phyloP scores from a whole-genome alignment of 2,113 vertebrate genomes.

The Eidolon helvum region DNA sequence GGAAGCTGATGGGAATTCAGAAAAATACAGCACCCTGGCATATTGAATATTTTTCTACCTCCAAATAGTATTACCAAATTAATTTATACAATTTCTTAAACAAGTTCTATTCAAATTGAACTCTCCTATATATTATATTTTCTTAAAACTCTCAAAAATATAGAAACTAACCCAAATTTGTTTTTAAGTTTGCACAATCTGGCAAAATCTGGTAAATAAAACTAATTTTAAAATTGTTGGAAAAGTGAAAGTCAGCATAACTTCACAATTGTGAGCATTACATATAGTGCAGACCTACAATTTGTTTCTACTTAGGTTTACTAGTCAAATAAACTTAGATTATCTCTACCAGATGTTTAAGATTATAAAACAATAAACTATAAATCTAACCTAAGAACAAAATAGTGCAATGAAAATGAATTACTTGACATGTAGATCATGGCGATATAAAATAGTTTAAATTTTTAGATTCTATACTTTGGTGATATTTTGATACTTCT shows the following conservation, averaged over 20 bases:
- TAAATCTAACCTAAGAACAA: background rate
- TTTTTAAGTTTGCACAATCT: background rate
- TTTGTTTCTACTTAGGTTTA: background rate
- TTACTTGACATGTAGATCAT: background rate
- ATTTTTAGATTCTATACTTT: background rate
- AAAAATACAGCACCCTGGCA: background rate
- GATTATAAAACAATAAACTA: background rate
- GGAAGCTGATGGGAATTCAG: too few relatives aligned
- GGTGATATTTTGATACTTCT: background rate
- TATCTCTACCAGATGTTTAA: background rate
- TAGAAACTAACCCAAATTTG: background rate
- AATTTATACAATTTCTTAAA: background rate
- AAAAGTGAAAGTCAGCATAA: background rate
- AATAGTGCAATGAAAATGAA: background rate
- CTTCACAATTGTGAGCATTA: background rate
- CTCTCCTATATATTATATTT: background rate
- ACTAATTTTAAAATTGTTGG: background rate
- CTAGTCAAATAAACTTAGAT: background rate
- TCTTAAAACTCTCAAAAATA: conserved; percentile 13
- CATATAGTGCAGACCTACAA: background rate
- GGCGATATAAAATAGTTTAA: background rate
- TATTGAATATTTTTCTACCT: background rate
- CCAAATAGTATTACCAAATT: background rate
- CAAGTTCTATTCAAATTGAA: background rate
- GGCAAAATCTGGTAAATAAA: background rate